Base-by-base conservation (phyloP, 2,888 invertebrate genomes). In the Scaeva pyrastri region DNA sequence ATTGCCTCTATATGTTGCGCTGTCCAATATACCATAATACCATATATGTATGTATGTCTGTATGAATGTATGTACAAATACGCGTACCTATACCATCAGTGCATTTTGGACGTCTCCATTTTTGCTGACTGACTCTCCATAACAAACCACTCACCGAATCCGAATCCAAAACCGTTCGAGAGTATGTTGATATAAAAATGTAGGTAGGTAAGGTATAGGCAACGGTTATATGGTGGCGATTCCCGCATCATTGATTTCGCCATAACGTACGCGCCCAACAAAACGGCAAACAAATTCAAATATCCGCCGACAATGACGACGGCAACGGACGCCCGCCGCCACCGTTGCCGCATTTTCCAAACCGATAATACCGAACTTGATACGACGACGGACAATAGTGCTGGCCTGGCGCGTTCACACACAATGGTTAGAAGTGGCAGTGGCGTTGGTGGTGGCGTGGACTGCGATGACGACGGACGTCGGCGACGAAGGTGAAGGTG, bases 241-340 rank as follows among this genome's bases (percentile, higher is more conserved):
- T 88, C 79, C 86, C 88, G 88, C 86, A 86, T 88, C 88, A 88
- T 88, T 88, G 88, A 86, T 88, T 88, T 78, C 79, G 82, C 70
- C 52, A 68, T 52, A 39, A 68, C 39, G 52, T 75, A 73, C 71
- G 80, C 77, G 81, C 74, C 77, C 82, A 81, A 86, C 86, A 77
- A 81, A 79, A 72, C 76, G 62, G 72, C 85, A 81, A 86, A 74
- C 86, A 86, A 86, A 86, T 86, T 86, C 86, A 86, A 86, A 86
- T 86, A 82, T 86, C 86, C 86, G 82, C 77, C 76, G 21, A 8
- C 66, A 36, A 16, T 6, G 16, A 56, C 31, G 11, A 31, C 55
- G 16, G 1, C 16, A 31, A 48, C 45, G 31, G 43, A 50, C 52
- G 39, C 31, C 39, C 31, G 31, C 31, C 31, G 31, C 31, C n/a